Evolutionary conservation across 2,113 vertebrate species (phyloP).

Genomic region (Hippopotamus amphibius): DNA sequence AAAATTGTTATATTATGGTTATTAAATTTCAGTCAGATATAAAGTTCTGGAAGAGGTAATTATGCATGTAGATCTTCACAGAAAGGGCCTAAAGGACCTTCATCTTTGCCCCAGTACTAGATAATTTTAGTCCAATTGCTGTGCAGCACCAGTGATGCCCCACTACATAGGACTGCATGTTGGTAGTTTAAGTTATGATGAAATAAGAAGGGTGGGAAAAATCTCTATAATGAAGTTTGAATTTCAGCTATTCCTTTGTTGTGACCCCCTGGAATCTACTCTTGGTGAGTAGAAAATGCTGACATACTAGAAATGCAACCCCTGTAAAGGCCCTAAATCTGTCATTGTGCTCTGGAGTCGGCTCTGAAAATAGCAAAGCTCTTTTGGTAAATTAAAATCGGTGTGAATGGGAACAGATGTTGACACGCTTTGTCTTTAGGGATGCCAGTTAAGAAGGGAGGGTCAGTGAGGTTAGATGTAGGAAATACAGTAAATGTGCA

Average conservation of each 20-base stretch:
- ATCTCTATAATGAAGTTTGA: conserved; percentile 70
- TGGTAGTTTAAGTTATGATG: conserved; percentile 68
- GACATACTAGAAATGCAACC: conserved; percentile 90
- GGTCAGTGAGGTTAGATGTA: conserved; percentile 86
- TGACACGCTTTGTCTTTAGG: conserved; percentile 89
- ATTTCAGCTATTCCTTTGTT: conserved; percentile 81
- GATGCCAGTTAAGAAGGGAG: conserved; percentile 83
- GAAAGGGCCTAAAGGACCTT: conserved; percentile 3
- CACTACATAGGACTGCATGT: conserved; percentile 57
- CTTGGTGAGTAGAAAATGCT: conserved; percentile 89
- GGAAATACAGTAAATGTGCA: conserved; percentile 83
- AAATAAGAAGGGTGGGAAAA: conserved; percentile 80
- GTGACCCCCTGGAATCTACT: conserved; percentile 86
- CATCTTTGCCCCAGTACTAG: conserved; percentile 11
- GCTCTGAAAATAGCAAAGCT: conserved; percentile 91
- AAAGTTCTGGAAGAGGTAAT: conserved; percentile 41
- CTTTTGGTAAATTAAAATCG: conserved; percentile 91
- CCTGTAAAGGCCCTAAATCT: conserved; percentile 96
- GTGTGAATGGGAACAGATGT: conserved; percentile 90
- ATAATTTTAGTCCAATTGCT: conserved; percentile 56
- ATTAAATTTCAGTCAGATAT: conserved; percentile 53
- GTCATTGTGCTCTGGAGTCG: conserved; percentile 90
- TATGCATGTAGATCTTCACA: neutral
- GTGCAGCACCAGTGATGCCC: neutral
- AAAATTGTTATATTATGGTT: conserved; percentile 50